Evolutionary conservation across 2,888 invertebrate genomes (phyloP), one percentile per base, ranked within the genome.

Genomic region (Pristionchus japonicus): DNA sequence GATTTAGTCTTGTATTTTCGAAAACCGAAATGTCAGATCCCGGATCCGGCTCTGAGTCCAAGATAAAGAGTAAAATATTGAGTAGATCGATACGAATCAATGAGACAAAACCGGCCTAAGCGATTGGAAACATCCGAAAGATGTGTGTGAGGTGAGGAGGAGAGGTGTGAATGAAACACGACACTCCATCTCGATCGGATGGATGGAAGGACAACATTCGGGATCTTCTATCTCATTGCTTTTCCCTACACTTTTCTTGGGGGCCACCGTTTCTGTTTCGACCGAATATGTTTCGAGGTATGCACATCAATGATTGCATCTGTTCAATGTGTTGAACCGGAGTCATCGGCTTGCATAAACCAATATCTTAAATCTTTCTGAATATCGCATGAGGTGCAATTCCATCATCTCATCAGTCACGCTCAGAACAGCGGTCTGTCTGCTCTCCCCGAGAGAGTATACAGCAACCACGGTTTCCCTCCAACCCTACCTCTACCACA

Each of bases 361-460:
- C n/a, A n/a, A n/a, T n/a, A n/a, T n/a, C n/a, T n/a, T n/a, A n/a
- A n/a, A n/a, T n/a, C n/a, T n/a, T n/a, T n/a, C n/a, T n/a, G 64
- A 27, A 7, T 4, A 3, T 27, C 9, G 15, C 27, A 27, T 13
- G 9, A 64, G 6, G 27, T 27, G 27, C 11, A 31, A 31, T 15
- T 13, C 34, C 13, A 27, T 6, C 2, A 49, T 7, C 49, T 3
- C 97, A 91, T 97, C 97, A 34, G 96, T 96, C 74, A 98, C 97
- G 92, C 96, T 96, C 89, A 98, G 96, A 92, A 96, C 96, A 91
- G 97, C 97, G 92, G 97, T 96, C 20, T 97, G 97, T 97, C 49
- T 49, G 49, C 49, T 49, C 7, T 49, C 49, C 49, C 49, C 49
- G 49, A 49, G 2, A 1, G 49, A 17, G 7, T 49, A 15, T 1